These are phyloP conservation scores for Nemotelus pantherinus DNA, from an alignment of 2,888 invertebrate genomes.

Conservation along the genomic window DNA sequence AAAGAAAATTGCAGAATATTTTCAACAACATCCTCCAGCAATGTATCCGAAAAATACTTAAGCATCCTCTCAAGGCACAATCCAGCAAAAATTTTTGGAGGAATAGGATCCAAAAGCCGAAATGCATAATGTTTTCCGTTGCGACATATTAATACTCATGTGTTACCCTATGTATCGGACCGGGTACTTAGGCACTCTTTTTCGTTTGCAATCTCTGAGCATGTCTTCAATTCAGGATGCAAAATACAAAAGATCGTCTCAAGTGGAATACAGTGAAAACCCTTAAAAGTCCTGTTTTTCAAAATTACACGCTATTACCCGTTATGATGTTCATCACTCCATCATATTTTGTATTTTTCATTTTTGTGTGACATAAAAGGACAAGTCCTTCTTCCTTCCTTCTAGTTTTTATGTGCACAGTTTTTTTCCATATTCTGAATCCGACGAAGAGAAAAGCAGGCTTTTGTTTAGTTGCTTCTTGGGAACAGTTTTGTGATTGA, in stretches of 20 bases:
- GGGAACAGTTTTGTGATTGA: constrained; percentile 44
- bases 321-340: constrained; percentile 41
- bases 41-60: constrained; percentile 8
- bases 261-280: constrained; percentile 49
- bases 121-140: constrained; percentile 36
- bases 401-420: constrained; percentile 11
- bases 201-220: constrained; percentile 27
- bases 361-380: constrained; percentile 44
- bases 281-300: constrained; percentile 49
- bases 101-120: constrained; percentile 26
- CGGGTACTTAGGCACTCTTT: constrained; percentile 24
- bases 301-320: constrained; percentile 51
- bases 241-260: constrained; percentile 50
- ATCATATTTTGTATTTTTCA: constrained; percentile 42
- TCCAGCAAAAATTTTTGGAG: constrained; percentile 17
- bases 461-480: constrained; percentile 43
- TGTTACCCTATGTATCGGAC: constrained; percentile 27
- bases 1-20: too few species aligned
- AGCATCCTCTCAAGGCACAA: background rate
- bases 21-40: background rate
- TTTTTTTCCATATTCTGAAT: constrained; percentile 16
- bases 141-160: constrained; percentile 20
- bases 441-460: constrained; percentile 32
- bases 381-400: constrained; percentile 44
- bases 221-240: constrained; percentile 41